Conservation (phyloP, 2,888 invertebrate species). For the Listrodromus nycthemerus region DNA sequence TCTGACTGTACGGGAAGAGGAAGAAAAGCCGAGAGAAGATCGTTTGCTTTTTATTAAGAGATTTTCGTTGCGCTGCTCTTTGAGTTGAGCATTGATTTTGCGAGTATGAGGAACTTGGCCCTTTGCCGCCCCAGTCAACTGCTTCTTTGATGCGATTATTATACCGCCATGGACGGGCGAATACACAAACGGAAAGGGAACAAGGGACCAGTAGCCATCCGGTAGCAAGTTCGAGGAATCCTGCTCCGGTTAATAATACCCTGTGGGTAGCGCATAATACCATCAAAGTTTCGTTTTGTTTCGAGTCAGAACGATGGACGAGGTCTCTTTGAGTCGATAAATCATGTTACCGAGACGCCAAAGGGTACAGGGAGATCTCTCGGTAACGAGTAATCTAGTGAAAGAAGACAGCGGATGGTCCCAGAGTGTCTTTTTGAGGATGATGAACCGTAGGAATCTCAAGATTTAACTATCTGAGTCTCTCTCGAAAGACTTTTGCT, state of each 20-base stretch:
- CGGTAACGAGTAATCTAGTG: not conserved
- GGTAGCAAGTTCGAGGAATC: slow-evolving; percentile 35
- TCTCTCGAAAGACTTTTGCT: slow-evolving; percentile 43
- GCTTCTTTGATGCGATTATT: slow-evolving; percentile 39
- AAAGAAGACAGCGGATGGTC: slow-evolving; percentile 57
- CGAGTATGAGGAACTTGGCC: not conserved
- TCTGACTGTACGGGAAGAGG: not conserved
- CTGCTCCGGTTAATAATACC: slow-evolving; percentile 47
- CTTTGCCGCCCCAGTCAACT: not conserved
- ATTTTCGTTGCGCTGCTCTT: not conserved
- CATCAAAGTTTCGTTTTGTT: slow-evolving; percentile 38
- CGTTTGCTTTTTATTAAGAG: not conserved
- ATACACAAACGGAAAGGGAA: slow-evolving; percentile 4
- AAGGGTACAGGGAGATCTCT: not conserved
- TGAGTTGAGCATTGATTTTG: slow-evolving; percentile 3
- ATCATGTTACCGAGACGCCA: slow-evolving; percentile 67
- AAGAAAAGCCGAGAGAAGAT: not conserved
- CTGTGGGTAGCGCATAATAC: slow-evolving; percentile 38
- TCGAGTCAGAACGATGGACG: slow-evolving; percentile 29
- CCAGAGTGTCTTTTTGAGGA: slow-evolving; percentile 13
- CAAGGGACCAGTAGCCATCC: not conserved
- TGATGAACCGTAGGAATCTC: slow-evolving; percentile 20
- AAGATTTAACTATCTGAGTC: slow-evolving; percentile 25
- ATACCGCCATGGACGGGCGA: not conserved
- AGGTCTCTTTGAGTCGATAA: slow-evolving; percentile 66